phyloP scores from a whole-genome alignment of 30 jellyfish, hydroid and myxozoan species.

The Aurelia aurita complex sp. Pacific region DNA sequence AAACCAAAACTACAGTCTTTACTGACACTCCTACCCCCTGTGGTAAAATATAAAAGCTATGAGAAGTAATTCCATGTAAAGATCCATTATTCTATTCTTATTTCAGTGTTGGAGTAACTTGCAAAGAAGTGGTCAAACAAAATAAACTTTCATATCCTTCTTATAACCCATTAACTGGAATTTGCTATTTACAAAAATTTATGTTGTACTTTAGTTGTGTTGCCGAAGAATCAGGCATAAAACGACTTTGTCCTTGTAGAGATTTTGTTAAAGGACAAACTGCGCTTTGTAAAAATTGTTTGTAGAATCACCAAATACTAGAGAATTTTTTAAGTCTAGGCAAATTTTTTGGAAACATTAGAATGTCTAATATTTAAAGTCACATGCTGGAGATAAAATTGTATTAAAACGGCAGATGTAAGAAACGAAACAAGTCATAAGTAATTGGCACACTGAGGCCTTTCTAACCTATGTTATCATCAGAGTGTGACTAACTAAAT shows the following conservation, averaged over 20 bases:
- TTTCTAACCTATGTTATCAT: no score
- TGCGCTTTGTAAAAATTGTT: constrained; percentile 64
- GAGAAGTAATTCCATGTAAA: no score
- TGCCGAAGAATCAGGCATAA: constrained; percentile 9
- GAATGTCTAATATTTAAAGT: no score
- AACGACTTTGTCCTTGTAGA: constrained; percentile 76
- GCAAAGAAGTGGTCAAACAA: neutral
- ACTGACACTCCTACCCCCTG: no score
- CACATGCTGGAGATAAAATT: no score
- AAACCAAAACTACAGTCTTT: no score
- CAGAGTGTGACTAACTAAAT: no score
- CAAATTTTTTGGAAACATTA: no score
- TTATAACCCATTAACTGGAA: constrained; percentile 32
- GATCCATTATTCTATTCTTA: neutral
- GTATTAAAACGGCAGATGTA: no score
- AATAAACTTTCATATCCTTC: constrained; percentile 51
- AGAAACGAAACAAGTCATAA: no score
- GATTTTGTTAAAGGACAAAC: constrained; percentile 63
- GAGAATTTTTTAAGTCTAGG: neutral
- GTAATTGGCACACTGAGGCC: no score
- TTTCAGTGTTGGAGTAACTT: constrained; percentile 1
- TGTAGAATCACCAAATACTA: neutral
- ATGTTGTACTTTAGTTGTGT: constrained; percentile 54
- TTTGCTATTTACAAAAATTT: constrained; percentile 63
- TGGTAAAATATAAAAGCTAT: no score